These are phyloP conservation scores for Julus scandinavius DNA, from an alignment of 2,888 invertebrate genomes.

Conservation along the genomic window DNA sequence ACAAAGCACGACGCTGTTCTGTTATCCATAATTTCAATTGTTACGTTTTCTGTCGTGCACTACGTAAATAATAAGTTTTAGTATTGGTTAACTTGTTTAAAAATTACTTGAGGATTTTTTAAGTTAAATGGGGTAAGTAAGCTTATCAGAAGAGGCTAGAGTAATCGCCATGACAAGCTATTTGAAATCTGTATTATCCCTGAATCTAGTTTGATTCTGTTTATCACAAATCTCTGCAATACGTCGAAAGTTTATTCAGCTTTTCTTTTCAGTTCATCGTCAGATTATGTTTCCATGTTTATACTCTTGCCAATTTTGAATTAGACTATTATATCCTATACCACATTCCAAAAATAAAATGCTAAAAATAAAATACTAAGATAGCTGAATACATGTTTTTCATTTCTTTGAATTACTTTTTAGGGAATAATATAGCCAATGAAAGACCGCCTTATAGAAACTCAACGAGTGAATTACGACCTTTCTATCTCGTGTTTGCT, in stretches of 20 bases:
- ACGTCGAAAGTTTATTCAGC: background rate
- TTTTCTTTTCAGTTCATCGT: background rate
- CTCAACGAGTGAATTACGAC: background rate
- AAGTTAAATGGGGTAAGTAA: no score
- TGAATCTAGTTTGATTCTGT: background rate
- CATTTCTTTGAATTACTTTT: slow-evolving; percentile 37
- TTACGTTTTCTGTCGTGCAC: no score
- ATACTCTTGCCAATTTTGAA: background rate
- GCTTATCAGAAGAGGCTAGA: no score
- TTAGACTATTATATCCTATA: background rate
- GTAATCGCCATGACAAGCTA: background rate
- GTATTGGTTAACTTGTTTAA: no score
- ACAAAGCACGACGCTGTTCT: no score
- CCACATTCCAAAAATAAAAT: background rate
- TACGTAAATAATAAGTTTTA: no score
- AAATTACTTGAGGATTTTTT: no score
- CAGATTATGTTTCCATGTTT: background rate
- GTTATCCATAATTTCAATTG: no score
- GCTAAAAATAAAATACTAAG: background rate
- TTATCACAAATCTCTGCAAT: background rate
- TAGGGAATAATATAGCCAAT: background rate
- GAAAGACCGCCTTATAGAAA: background rate
- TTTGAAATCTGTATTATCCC: background rate
- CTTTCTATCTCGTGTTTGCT: slow-evolving; percentile 12
- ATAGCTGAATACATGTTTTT: slow-evolving; percentile 16